Conservation (phyloP, 2,113 vertebrate species). For the Nycticebus coucang region DNA sequence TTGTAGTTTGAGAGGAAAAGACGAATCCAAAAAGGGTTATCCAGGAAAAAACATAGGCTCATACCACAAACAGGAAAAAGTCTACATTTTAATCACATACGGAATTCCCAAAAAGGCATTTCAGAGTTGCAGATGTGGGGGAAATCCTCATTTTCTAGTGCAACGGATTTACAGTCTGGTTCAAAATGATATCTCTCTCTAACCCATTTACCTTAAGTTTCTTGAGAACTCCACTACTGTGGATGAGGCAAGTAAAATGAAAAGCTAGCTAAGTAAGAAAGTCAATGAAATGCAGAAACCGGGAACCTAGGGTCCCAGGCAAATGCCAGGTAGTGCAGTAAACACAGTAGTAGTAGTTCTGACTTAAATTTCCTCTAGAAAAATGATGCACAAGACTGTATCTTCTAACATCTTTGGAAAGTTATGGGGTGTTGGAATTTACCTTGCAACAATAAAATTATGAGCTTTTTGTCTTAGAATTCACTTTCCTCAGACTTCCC, state of each 20-base stretch:
- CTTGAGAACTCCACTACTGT: not conserved
- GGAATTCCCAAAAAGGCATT: slow-evolving; percentile 45
- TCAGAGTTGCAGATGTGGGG: not conserved
- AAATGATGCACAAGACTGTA: not conserved
- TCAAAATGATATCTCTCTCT: not conserved
- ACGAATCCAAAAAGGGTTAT: not conserved
- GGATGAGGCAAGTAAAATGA: not conserved
- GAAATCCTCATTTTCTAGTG: slow-evolving; percentile 11
- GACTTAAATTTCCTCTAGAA: not conserved
- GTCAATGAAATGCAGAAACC: not conserved
- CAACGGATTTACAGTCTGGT: not conserved
- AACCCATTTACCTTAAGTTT: not conserved
- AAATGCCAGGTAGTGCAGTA: not conserved
- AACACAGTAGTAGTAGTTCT: not conserved
- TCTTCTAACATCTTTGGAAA: not conserved
- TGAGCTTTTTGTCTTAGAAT: not conserved
- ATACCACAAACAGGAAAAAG: not conserved
- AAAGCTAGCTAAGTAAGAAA: slow-evolving; percentile 6
- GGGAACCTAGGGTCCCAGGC: not conserved
- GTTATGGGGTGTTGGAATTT: not conserved
- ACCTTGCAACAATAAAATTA: not conserved
- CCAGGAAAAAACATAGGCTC: not conserved
- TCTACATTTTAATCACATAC: not conserved
- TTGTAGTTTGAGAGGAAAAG: not conserved
- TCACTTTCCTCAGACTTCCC: slow-evolving; percentile 5